These are phyloP conservation scores for Atopsyche davidsoni DNA, from an alignment of 1,140 invertebrate genomes.

Conservation along the genomic window DNA sequence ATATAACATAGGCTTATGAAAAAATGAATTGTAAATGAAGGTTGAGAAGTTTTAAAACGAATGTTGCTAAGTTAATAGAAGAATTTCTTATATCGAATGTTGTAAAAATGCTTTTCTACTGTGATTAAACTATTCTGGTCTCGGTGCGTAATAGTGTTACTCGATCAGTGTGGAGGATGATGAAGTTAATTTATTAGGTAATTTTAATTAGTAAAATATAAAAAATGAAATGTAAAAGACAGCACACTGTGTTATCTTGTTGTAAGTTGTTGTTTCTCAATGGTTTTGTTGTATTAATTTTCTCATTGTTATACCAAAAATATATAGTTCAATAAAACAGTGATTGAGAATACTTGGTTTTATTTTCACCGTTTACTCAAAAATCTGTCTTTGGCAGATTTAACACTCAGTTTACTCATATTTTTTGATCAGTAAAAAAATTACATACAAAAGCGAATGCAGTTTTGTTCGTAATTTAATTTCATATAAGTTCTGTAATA, in stretches of 20 bases:
- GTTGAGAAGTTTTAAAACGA: too few relatives aligned
- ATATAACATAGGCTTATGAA: background rate
- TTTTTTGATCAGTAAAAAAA: too few relatives aligned
- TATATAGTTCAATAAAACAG: slow-evolving; percentile 10
- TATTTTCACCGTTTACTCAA: slow-evolving; percentile 3
- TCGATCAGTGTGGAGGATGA: background rate
- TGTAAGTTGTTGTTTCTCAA: background rate
- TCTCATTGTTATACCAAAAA: slow-evolving; percentile 15
- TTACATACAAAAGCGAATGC: too few relatives aligned
- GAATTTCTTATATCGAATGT: too few relatives aligned
- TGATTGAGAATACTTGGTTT: slow-evolving; percentile 2
- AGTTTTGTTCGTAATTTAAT: too few relatives aligned
- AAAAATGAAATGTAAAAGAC: background rate
- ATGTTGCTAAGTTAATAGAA: too few relatives aligned
- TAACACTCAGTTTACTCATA: too few relatives aligned
- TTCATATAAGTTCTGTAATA: too few relatives aligned
- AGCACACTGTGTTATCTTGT: slow-evolving; percentile 4
- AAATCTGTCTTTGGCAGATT: too few relatives aligned
- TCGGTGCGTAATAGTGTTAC: background rate
- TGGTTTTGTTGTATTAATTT: slow-evolving; percentile 1
- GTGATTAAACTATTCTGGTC: background rate
- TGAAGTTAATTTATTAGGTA: background rate
- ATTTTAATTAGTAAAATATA: background rate
- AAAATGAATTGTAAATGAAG: too few relatives aligned
- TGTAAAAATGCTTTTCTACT: background rate